Base-by-base conservation (phyloP, 1,140 invertebrate species). In the Melitaea cinxia region DNA sequence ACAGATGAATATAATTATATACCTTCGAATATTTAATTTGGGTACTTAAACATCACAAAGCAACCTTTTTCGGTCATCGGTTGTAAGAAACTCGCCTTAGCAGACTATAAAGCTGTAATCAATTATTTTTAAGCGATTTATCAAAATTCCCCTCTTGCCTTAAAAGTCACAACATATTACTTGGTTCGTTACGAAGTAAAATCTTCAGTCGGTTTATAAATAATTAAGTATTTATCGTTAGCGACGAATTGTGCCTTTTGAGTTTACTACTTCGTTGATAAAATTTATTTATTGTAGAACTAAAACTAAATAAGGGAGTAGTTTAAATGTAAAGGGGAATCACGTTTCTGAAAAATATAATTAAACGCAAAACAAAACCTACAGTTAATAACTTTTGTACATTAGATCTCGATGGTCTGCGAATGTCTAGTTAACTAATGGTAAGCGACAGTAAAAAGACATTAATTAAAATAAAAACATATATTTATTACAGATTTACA, bases 61-160 rank as follows among this genome's bases (percentile, higher is more conserved):
- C 4, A 3, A 47, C 42, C 42, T 15, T 47, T 21, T 47, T 47
- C 10, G 42, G 42, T 14, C 21, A 23, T 19, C 42, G 42, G 17
- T 47, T 47, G 23, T 47, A 47, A 47, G 42, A 6, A 9, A 47
- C 42, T 3, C n/a, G 42, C 42, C 42, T 47, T 23, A 47, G 42
- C 42, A 12, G 42, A 23, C 21, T 21, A 23, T 19, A 47, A 23
- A 47, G 19, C 21, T 21, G 42, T 23, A 47, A 47, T 47, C 42
- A 47, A 47, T 47, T 47, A 47, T 47, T 47, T 47, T 47, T 12
- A 47, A 42, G 17, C 17, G 42, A 47, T 47, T 47, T 47, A 47
- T 47, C 10, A 47, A 19, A 23, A 47, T 47, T 47, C 42, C 10
- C 19, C 21, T 47, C 42, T 21, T 23, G 14, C 42, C 42, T 24